phyloP scores from a whole-genome alignment of 2,888 invertebrate genomes.

The Pachycephus smyrnensis region DNA sequence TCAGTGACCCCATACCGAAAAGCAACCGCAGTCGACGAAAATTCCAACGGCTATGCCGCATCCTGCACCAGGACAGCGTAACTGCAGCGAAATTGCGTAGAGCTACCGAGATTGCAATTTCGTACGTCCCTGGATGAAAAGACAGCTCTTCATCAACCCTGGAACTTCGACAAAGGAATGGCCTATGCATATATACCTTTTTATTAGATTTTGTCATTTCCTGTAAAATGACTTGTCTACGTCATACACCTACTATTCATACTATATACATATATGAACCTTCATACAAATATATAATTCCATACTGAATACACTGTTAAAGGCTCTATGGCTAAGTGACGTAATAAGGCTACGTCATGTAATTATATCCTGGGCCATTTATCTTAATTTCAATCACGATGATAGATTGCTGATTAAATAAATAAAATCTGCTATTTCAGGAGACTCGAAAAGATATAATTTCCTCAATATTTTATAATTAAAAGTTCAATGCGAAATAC shows the following conservation, averaged over 20 bases:
- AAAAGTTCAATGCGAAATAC: background rate
- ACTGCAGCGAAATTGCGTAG: constrained; percentile 21
- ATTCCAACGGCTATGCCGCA: background rate
- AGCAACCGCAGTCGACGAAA: constrained; percentile 18
- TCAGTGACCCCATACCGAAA: constrained; percentile 42
- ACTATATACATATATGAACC: background rate
- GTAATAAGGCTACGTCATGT: background rate
- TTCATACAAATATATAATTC: background rate
- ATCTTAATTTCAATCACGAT: background rate
- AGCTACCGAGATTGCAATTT: constrained; percentile 47
- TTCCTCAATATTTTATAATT: background rate
- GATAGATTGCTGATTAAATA: background rate
- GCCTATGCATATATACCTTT: background rate
- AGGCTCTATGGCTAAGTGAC: background rate
- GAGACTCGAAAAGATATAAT: background rate
- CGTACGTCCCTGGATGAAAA: constrained; percentile 25
- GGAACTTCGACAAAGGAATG: background rate
- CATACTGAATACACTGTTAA: background rate
- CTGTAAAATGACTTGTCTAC: background rate
- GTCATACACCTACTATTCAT: background rate
- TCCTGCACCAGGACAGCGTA: constrained; percentile 13
- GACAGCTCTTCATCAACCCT: background rate
- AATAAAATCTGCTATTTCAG: background rate
- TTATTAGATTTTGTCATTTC: background rate
- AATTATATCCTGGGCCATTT: background rate